These are phyloP conservation scores for Chrysolina haemoptera DNA, from an alignment of 2,888 invertebrate genomes.

Conservation along the genomic window DNA sequence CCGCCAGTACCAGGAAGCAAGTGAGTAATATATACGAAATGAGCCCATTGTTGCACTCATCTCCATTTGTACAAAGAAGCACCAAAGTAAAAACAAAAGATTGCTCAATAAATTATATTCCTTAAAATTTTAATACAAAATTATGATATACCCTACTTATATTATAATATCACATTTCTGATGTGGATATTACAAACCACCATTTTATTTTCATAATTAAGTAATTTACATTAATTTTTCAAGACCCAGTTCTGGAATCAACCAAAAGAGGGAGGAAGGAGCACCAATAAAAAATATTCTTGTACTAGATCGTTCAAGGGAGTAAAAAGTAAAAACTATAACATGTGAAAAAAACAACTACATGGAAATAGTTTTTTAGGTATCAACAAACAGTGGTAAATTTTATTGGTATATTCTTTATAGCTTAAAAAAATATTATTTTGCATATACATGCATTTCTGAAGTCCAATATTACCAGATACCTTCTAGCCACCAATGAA, in stretches of 20 bases:
- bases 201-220: slow-evolving; percentile 48
- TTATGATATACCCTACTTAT: slow-evolving; percentile 49
- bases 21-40: background rate
- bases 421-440: no score
- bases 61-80: background rate
- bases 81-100: slow-evolving; percentile 17
- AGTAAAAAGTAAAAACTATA: no score
- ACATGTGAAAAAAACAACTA: no score
- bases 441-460: no score
- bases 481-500: no score
- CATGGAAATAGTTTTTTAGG: no score
- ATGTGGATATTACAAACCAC: slow-evolving; percentile 78
- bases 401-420: no score
- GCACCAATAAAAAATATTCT: background rate
- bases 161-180: slow-evolving; percentile 79
- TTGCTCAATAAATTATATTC: slow-evolving; percentile 42
- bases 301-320: no score
- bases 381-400: no score
- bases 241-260: background rate
- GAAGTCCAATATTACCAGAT: no score
- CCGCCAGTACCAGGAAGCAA: no score
- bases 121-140: slow-evolving; percentile 48
- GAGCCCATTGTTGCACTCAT: background rate
- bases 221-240: slow-evolving; percentile 35
- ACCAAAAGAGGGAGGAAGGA: background rate